These are phyloP conservation scores for Emmelina monodactyla DNA, from an alignment of 2,888 invertebrate species.

Conservation along the genomic window DNA sequence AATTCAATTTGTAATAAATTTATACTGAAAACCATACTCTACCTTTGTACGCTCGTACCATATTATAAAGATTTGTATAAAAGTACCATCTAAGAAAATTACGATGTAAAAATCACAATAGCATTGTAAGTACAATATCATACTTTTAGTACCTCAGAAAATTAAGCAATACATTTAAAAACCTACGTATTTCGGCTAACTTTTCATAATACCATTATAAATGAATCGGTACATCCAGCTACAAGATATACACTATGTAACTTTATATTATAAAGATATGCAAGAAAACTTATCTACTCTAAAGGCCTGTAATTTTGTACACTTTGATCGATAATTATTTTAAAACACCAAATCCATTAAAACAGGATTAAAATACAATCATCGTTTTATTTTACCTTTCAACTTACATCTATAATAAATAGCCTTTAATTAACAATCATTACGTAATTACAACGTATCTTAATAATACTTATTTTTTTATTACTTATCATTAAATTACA, in stretches of 20 bases:
- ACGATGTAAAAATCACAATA: constrained; percentile 28
- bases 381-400: constrained; percentile 29
- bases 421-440: too few relatives aligned
- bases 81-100: constrained; percentile 29
- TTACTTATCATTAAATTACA: too few relatives aligned
- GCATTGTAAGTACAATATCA: constrained; percentile 35
- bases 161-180: constrained; percentile 42
- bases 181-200: constrained; percentile 34
- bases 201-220: constrained; percentile 22
- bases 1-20: too few relatives aligned
- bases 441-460: too few relatives aligned
- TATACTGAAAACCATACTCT: not conserved
- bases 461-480: too few relatives aligned
- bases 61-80: constrained; percentile 30
- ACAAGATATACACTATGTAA: constrained; percentile 26
- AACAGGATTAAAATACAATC: constrained; percentile 35
- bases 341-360: constrained; percentile 55
- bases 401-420: too few relatives aligned
- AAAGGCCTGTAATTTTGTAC: constrained; percentile 63
- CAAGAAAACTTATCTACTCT: constrained; percentile 45
- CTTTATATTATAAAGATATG: constrained; percentile 33
- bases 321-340: constrained; percentile 55
- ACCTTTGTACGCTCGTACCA: not conserved
- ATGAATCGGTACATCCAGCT: constrained; percentile 34
- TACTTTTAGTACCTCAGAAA: constrained; percentile 39